Evolutionary conservation across 2,113 vertebrate species (phyloP), one percentile per base, ranked within the genome.

Genomic region (Fregata magnificens): DNA sequence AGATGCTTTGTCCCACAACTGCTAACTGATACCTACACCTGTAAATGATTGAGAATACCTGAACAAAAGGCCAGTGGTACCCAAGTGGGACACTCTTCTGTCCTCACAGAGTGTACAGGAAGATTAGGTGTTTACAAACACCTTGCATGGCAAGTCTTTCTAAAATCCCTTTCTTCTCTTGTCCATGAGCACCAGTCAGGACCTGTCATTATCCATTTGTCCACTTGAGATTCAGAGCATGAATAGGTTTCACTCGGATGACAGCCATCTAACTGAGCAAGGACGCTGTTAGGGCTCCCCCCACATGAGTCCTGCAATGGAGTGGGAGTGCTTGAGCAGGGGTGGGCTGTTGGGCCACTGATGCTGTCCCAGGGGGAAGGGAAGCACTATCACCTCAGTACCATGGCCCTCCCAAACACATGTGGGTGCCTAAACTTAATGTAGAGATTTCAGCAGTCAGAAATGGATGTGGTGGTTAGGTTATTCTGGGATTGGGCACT

Each of bases 291-390:
- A 25, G 65, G 44, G 29, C 52, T 31, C 8, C 29, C 29, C 29
- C 1, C 0, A 1, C 34, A 25, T 0, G 1, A 77, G 42, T 42
- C 73, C 59, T 55, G 11, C 17, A 6, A 3, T 26, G 31, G 31
- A 42, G 53, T 2, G 1, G 53, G 28, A 62, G 36, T 19, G 18
- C 74, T 56, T 1, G 0, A 50, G 56, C 36, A 70, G 63, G 38
- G 19, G 31, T 52, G 86, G 61, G 52, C 49, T 69, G 9, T 10
- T 42, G 81, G 36, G 47, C 13, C 26, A 5, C 66, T 31, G 31
- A 40, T 82, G 62, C 80, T 65, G 47, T 16, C 29, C 71, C 38
- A 50, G 12, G 16, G 47, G 79, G 22, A 62, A 62, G 50, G 13
- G 31, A 21, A 80, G 78, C 63, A 62, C 62, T 19, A 50, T 15